phyloP scores from a whole-genome alignment of 2,113 vertebrate species.

The Apeltes quadracus region DNA sequence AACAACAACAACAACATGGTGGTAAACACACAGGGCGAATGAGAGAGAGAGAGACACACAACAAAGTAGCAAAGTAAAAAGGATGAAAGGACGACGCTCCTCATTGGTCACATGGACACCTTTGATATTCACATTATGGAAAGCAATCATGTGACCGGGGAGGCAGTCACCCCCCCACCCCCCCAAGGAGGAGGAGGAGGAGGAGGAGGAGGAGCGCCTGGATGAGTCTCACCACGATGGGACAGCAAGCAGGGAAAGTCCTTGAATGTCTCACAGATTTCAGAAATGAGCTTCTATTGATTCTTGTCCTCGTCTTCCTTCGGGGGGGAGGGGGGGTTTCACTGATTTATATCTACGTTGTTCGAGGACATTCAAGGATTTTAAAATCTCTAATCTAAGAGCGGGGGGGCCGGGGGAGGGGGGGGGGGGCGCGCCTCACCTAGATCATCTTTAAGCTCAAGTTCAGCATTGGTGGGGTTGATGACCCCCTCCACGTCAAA shows the following conservation, averaged over 20 bases:
- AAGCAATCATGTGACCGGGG: too few relatives aligned
- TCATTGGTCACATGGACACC: constrained; percentile 43
- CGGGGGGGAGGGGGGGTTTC: too few relatives aligned
- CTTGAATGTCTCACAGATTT: too few relatives aligned
- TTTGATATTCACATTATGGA: neutral
- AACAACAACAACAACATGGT: constrained; percentile 87
- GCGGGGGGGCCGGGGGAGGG: neutral
- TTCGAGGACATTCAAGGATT: constrained; percentile 63
- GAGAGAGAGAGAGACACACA: constrained; percentile 2
- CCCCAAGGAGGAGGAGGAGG: too few relatives aligned
- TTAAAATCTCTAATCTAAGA: constrained; percentile 28
- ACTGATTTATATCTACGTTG: neutral
- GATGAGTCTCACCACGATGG: too few relatives aligned
- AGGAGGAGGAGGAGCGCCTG: too few relatives aligned
- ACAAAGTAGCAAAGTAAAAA: constrained; percentile 24
- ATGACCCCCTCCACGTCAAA: constrained; percentile 99
- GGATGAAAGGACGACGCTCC: constrained; percentile 34
- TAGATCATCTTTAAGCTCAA: constrained; percentile 99
- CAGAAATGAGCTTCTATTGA: too few relatives aligned
- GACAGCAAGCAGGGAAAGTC: neutral
- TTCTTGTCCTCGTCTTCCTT: too few relatives aligned
- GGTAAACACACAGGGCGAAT: constrained; percentile 80
- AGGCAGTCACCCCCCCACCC: too few relatives aligned
- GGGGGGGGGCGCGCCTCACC: constrained; percentile 80
- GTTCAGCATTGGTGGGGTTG: constrained; percentile 99